Base-by-base conservation (phyloP, 2,113 vertebrate species). In the Stictonetta naevosa region DNA sequence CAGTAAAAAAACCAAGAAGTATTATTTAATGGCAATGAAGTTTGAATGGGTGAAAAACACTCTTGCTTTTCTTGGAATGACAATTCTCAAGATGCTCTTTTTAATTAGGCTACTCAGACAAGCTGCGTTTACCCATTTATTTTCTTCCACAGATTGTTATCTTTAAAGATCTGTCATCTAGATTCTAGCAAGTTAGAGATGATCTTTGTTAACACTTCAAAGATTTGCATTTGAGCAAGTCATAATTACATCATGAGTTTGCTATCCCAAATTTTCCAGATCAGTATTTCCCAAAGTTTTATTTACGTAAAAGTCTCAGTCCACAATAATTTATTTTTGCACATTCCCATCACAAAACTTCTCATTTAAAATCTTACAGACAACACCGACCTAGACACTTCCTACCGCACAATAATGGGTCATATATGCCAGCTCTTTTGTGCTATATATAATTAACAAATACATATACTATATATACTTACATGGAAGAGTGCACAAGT, bases 401-500 rank as follows among this genome's bases (percentile, higher is more conserved):
- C 77, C 81, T 26, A 74, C 53, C 12, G 31, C 13, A 34, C 21
- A 63, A 20, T 10, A 75, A 53, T 1, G 22, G 31, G 77, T 33
- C 52, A 68, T 4, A 46, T 36, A 40, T 58, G 33, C 36, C 31
- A 86, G 55, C 31, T 22, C 17, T 48, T 82, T 67, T 40, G 55
- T 58, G 23, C 34, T n/a, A 2, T 4, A 3, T 3, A 11, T 11
- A 48, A 15, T 14, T 20, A 74, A 38, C 56, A 87, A 73, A 77
- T 38, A 58, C n/a, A 72, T 33, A 68, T 1, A 36, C 18, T 23
- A 23, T 1, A 23, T 3, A 21, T 7, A 38, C 5, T 33, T 23
- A 5, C 0, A 52, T 16, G 40, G 79, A 76, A 38, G 0, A 0
- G 31, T 55, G 4, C 20, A 1, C 5, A 34, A 44, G 29, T 10